These are phyloP conservation scores for Semotilus atromaculatus DNA, from an alignment of 2,797 vertebrate genomes.

Conservation along the genomic window DNA sequence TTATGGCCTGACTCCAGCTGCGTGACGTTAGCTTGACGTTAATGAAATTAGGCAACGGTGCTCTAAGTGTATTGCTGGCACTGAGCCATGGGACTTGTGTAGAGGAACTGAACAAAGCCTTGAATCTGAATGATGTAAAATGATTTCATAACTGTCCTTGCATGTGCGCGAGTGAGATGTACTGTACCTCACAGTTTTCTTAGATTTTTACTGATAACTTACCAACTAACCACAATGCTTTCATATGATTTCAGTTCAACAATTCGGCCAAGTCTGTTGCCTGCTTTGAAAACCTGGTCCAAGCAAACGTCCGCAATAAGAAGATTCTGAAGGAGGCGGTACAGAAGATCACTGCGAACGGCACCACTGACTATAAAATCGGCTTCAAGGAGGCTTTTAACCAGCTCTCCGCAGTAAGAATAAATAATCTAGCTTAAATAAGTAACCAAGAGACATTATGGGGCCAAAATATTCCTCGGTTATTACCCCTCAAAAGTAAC, in stretches of 20 bases:
- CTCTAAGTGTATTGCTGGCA: conserved; percentile 63
- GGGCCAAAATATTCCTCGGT: not conserved
- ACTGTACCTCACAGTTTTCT: not conserved
- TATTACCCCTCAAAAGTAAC: not conserved
- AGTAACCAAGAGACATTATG: not conserved
- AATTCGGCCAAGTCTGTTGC: conserved; percentile 85
- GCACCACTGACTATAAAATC: conserved; percentile 92
- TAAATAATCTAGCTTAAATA: not conserved
- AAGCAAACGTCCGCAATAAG: conserved; percentile 97
- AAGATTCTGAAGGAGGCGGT: conserved; percentile 91
- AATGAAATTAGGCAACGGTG: conserved; percentile 63
- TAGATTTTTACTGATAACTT: not conserved
- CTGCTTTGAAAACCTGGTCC: conserved; percentile 94
- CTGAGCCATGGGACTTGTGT: conserved; percentile 28
- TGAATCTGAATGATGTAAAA: conserved; percentile 23
- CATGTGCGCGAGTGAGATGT: not conserved
- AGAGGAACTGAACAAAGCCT: conserved; percentile 37
- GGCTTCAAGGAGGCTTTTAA: conserved; percentile 93
- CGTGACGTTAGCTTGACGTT: conserved; percentile 58
- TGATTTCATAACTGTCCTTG: conserved; percentile 6
- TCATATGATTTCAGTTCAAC: conserved; percentile 84
- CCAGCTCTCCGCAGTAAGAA: conserved; percentile 85
- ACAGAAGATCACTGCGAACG: conserved; percentile 88
- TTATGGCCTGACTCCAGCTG: conserved; percentile 58
- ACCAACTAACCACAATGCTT: conserved; percentile 54